Percentiles rank a stretch among this genome's conserved stretches.
Conservation (phyloP, 2,797 vertebrate species). For the Sebastes reedi region DNA sequence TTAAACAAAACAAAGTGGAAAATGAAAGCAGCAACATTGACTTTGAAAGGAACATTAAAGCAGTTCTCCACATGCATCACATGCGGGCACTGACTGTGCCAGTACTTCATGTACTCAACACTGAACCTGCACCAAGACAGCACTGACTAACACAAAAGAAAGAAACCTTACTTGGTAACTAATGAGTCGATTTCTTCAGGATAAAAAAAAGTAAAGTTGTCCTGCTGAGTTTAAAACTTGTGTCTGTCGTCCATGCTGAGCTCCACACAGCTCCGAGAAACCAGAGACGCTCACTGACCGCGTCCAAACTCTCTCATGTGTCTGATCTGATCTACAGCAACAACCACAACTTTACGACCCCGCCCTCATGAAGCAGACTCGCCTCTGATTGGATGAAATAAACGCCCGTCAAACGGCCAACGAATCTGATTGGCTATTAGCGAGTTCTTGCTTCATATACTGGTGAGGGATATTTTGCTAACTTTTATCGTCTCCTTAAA, state of each 20-base stretch:
- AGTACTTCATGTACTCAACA: neutral
- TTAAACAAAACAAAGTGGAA: neutral
- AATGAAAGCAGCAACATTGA: neutral
- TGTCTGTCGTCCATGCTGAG: conserved; percentile 17
- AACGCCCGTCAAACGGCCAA: conserved; percentile 8
- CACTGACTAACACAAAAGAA: neutral
- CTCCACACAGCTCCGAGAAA: conserved; percentile 32
- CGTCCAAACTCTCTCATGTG: neutral
- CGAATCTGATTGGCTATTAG: conserved; percentile 26
- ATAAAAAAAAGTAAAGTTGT: neutral
- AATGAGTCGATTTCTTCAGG: neutral
- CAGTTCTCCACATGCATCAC: neutral
- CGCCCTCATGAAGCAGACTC: conserved; percentile 43
- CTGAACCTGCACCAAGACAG: neutral
- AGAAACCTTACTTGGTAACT: conserved; percentile 27
- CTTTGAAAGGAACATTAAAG: neutral
- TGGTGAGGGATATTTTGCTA: neutral
- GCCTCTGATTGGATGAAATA: conserved; percentile 3
- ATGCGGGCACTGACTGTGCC: neutral
- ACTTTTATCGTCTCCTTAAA: neutral
- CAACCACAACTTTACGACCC: conserved; percentile 7
- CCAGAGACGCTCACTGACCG: conserved; percentile 25
- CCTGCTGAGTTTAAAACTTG: conserved; percentile 17
- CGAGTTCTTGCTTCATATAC: neutral
- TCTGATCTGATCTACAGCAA: conserved; percentile 27